These are phyloP conservation scores for Pinna nobilis DNA, from an alignment of 1,140 invertebrate species.

Conservation along the genomic window DNA sequence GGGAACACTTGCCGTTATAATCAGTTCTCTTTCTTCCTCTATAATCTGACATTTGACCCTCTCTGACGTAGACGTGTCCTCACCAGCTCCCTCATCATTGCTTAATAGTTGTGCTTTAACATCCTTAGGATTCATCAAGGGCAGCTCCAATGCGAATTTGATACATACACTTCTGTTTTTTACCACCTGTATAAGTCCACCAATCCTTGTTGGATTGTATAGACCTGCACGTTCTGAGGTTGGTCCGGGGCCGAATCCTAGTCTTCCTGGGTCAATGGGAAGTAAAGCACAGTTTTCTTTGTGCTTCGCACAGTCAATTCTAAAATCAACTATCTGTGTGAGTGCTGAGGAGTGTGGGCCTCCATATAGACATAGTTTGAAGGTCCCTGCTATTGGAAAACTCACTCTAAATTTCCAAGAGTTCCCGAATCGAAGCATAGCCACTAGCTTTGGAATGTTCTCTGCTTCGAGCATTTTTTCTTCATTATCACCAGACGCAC, in stretches of 20 bases:
- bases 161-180: too few relatives aligned
- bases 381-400: conserved; percentile 40
- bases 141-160: too few relatives aligned
- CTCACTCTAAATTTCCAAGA: conserved; percentile 39
- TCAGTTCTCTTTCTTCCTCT: too few relatives aligned
- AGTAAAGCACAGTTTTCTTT: conserved; percentile 26
- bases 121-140: too few relatives aligned
- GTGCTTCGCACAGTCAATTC: conserved; percentile 29
- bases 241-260: conserved; percentile 50
- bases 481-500: neutral
- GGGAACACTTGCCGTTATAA: too few relatives aligned
- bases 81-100: too few relatives aligned
- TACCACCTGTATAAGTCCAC: too few relatives aligned
- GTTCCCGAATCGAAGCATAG: conserved; percentile 39
- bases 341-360: conserved; percentile 30
- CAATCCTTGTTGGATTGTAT: conserved; percentile 41
- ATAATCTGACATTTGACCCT: too few relatives aligned
- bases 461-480: conserved; percentile 13
- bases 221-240: conserved; percentile 28
- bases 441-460: conserved; percentile 42
- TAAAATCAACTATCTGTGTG: conserved; percentile 34
- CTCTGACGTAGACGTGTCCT: too few relatives aligned
- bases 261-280: conserved; percentile 33
- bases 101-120: too few relatives aligned
- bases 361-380: conserved; percentile 44